Base-by-base conservation (phyloP, 2,113 vertebrate genomes). In the human region DNA sequence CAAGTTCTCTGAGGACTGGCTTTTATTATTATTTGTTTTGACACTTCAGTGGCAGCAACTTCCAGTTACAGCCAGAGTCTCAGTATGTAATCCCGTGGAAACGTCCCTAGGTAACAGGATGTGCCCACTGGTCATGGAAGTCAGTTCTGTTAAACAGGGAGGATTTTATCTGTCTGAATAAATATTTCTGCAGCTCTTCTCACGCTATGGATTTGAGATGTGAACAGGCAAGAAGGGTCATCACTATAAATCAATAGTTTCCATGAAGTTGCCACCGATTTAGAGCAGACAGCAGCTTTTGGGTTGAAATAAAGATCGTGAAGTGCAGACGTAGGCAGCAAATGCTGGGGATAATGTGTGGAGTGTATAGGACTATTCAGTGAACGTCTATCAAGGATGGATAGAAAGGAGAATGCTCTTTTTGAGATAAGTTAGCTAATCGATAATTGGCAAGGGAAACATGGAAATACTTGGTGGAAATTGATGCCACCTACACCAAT, bases 161-260 rank as follows among this genome's bases (percentile, higher is more conserved):
- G 86, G 91, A 89, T 88, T 94, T 96, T 91, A 94, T 89, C 93
- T 96, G 95, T 96, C 97, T 76, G 66, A 86, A 96, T 95, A 89
- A 95, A 97, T 97, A 91, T 97, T 95, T 96, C 96, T 17, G 8
- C 45, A 59, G 6, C 85, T 86, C 12, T 75, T 96, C 89, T 90
- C n/a, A 80, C 93, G 86, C 52, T 52, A 0, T 35, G 85, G 83
- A 64, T 91, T 79, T 52, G 90, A 95, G 92, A 97, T 84, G 82
- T 75, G 93, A 92, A 17, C 35, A 52, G 93, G 85, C 93, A 93
- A 86, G 73, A 92, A 45, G 73, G 83, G 81, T 66, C 78, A 93
- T 89, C 7, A 5, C 79, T 55, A 40, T 94, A 89, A 97, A 97
- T 97, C 93, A 95, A 75, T 85, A 97, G 85, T 61, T 88, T 79